Conservation (phyloP, 2,888 invertebrate species). For the Liopterus haemorrhoidalis region DNA sequence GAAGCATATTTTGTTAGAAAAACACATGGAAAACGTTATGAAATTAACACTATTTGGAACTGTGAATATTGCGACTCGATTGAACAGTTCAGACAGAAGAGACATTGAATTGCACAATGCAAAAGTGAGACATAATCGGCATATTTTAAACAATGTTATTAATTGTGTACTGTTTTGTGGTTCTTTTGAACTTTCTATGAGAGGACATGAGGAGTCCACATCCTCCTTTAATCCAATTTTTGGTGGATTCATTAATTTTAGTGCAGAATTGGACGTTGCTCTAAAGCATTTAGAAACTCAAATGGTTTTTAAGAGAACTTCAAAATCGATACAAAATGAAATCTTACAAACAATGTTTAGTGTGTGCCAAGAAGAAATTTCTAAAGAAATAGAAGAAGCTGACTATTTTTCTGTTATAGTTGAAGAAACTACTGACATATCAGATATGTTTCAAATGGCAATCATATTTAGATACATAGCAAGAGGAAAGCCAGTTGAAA, state of each 20-base stretch:
- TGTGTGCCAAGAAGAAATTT: constrained; percentile 30
- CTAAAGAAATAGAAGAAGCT: constrained; percentile 27
- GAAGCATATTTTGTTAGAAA: constrained; percentile 16
- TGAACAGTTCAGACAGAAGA: constrained; percentile 9
- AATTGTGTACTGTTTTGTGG: constrained; percentile 17
- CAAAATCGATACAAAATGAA: constrained; percentile 34
- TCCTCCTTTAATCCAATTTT: constrained; percentile 26
- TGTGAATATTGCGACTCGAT: constrained; percentile 18
- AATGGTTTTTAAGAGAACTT: constrained; percentile 31
- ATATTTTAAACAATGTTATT: constrained; percentile 20
- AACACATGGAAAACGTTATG: constrained; percentile 22
- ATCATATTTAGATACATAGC: constrained; percentile 32
- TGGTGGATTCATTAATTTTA: constrained; percentile 29
- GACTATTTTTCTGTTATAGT: constrained; percentile 32
- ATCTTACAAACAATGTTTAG: constrained; percentile 32
- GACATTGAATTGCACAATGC: constrained; percentile 20
- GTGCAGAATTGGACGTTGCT: constrained; percentile 26
- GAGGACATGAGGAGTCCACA: constrained; percentile 26
- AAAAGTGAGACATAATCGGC: no score
- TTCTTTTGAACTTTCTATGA: constrained; percentile 4
- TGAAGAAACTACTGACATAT: constrained; percentile 32
- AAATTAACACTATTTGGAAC: constrained; percentile 17
- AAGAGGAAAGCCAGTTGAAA: constrained; percentile 30
- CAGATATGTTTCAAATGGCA: constrained; percentile 26
- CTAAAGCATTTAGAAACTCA: constrained; percentile 28